Base-by-base conservation (phyloP, 2,797 vertebrate species). In the Xyrichtys novacula region DNA sequence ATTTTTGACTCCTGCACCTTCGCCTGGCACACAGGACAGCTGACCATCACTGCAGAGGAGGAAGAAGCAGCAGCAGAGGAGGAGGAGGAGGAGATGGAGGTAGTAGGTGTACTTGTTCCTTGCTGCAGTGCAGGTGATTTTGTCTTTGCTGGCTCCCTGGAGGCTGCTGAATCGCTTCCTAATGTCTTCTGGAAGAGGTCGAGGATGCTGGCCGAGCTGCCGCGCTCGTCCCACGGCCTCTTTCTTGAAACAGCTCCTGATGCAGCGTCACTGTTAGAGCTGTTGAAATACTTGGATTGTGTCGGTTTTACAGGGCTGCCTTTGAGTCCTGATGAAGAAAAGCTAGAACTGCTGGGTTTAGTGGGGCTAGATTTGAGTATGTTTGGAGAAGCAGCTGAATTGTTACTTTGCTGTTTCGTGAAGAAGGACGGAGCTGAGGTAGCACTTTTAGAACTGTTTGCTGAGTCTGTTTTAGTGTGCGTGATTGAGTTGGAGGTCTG, bases 11-110 rank as follows among this genome's bases (percentile, higher is more conserved):
- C 94, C 17, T 85, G 80, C 69, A 99, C 87, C 14, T 93, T 80
- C 0, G 39, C 39, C 19, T 88, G 91, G 78, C 98, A 99, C 42
- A 95, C 95, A 0, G 98, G 98, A 76, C 98, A 99, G 72, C 26
- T 78, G 53, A 99, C 96, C n/a, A 54, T 93, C 48, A 74, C 49
- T 14, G 47, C 74, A 1, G 73, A 40, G 23, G 75, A 34, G 9
- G 65, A 46, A 3, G 76, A 23, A 0, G 66, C 53, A 3, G 38
- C 12, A 11, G 71, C 64, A 22, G 66, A 52, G 11, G 79, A 52
- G n/a, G 75, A 22, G 10, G 67, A 66, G 1, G 55, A 20, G 9
- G 67, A 38, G 3, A 47, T 38, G 1, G 74, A 5, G 4, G 74
- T n/a, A 19, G 72, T 0, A 20, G 67, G 5, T 36, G 82, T 23